Base-by-base conservation (phyloP, 2,113 vertebrate species). In the Pangasianodon gigas region DNA sequence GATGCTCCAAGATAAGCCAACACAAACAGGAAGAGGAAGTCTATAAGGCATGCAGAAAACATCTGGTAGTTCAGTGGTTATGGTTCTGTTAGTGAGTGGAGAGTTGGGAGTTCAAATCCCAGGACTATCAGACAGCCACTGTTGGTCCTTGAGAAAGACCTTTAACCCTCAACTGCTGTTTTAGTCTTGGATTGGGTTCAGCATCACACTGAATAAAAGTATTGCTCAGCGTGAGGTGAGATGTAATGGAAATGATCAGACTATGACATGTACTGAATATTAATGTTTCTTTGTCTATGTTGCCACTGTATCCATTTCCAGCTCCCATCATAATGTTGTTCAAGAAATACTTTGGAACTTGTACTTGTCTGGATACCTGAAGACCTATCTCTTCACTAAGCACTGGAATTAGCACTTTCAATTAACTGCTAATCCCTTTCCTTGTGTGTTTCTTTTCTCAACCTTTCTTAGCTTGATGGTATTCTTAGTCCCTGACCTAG, bases 1-100 rank as follows among this genome's bases (percentile, higher is more conserved):
- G 75, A 88, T 65, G 75, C 56, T 44, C 10, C 19, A 69, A 62
- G 26, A 81, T 16, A 65, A 3, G 56, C 75, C 37, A 46, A 81
- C 41, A 81, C 29, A 65, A 62, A 88, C 75, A 88, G 82, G 32
- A 84, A 84, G 56, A 62, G 82, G 82, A 84, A 44, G 37, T 62
- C 82, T 44, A 84, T 62, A 21, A 84, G 19, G 21, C 82, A 62
- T 24, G 19, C 82, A 29, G 26, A 84, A 84, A 84, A 62, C 56
- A 62, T 84, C 82, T 84, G 54, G 54, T 21, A 41, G 48, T 1
- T 51, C 48, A 80, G 26, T 14, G 46, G 48, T 81, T 81, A 19
- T n/a, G 48, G 80, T 82, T 56, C 52, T n/a, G 29, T 56, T 83
- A 58, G 16, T 19, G 37, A 82, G 79, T 54, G 16, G n/a, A 56